Evolutionary conservation across 2,797 vertebrate genomes (phyloP).

Genomic region (Botia almorhae): DNA sequence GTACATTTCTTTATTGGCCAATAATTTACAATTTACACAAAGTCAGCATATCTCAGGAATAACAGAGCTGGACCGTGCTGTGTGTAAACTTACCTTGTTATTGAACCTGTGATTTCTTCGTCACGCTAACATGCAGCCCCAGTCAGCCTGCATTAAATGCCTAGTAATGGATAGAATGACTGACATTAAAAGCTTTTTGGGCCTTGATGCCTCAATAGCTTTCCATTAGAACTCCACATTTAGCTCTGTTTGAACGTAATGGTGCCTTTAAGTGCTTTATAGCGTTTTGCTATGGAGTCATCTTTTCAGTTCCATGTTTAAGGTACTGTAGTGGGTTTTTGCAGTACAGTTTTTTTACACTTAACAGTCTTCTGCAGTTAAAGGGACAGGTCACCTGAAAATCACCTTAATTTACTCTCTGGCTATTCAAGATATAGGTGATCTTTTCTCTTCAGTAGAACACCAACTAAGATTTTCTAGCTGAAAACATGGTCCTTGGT

Average conservation of each 20-base stretch:
- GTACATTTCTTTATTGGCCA: constrained; percentile 50
- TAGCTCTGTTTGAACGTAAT: constrained; percentile 50
- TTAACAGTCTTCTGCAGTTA: not conserved
- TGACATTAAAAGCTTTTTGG: constrained; percentile 64
- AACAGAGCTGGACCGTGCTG: constrained; percentile 47
- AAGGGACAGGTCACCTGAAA: too few relatives aligned
- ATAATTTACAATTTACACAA: constrained; percentile 55
- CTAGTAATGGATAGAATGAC: constrained; percentile 66
- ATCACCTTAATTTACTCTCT: too few relatives aligned
- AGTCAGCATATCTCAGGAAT: constrained; percentile 51
- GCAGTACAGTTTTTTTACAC: not conserved
- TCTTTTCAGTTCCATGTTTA: constrained; percentile 18
- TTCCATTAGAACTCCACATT: constrained; percentile 61
- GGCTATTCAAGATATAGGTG: too few relatives aligned
- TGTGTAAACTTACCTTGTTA: constrained; percentile 60
- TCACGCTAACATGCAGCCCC: constrained; percentile 56
- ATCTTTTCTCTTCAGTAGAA: too few relatives aligned
- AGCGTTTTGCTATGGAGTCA: not conserved
- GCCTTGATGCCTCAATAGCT: constrained; percentile 60
- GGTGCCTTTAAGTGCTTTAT: constrained; percentile 22
- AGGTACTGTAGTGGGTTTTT: constrained; percentile 14
- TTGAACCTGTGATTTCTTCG: constrained; percentile 46
- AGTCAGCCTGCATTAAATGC: constrained; percentile 65
- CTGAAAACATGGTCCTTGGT: not conserved
- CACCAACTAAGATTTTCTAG: too few relatives aligned